Evolutionary conservation across 2,113 vertebrate species (phyloP).

Genomic region (Nycticorax nycticorax): DNA sequence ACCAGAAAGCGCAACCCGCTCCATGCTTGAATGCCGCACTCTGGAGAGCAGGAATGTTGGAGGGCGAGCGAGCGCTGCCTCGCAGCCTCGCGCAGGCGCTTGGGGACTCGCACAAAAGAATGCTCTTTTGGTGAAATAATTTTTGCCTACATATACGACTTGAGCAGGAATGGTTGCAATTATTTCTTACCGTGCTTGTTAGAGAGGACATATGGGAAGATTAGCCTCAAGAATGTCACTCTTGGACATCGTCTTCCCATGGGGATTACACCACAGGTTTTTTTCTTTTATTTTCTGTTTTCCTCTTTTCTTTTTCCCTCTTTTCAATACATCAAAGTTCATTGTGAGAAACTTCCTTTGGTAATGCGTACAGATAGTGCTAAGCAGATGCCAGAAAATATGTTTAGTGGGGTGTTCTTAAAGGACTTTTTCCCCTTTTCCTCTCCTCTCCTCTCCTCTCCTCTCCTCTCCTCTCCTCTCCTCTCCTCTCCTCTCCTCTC

Average conservation of each 20-base stretch:
- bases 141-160: background rate
- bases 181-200: slow-evolving; percentile 46
- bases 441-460: no score
- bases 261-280: background rate
- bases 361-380: background rate
- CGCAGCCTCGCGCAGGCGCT: background rate
- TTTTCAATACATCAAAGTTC: slow-evolving; percentile 22
- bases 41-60: background rate
- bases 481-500: no score
- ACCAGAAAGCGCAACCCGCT: background rate
- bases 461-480: background rate
- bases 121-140: slow-evolving; percentile 28
- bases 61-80: background rate
- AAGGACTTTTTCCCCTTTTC: background rate
- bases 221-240: slow-evolving; percentile 55
- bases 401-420: background rate
- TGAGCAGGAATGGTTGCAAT: slow-evolving; percentile 47
- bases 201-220: slow-evolving; percentile 52
- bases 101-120: background rate
- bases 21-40: background rate
- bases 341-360: background rate
- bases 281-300: background rate
- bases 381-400: background rate
- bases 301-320: background rate
- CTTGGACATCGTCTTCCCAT: slow-evolving; percentile 21